Base-by-base conservation (phyloP, 1,140 invertebrate genomes). In the Drosophila kepulauana region DNA sequence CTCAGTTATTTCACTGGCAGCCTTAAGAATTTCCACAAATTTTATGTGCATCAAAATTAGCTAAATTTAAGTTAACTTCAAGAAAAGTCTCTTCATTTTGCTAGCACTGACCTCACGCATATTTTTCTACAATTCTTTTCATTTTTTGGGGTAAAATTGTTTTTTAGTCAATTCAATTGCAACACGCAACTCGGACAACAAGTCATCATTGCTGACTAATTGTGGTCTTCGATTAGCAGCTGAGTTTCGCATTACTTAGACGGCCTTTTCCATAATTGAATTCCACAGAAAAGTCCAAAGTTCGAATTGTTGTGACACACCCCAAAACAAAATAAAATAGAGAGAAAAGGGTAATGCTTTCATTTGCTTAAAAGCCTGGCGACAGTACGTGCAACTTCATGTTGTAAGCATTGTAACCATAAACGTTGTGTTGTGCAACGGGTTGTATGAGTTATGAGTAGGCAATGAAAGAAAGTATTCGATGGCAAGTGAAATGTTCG, bases 351-450 rank as follows among this genome's bases (percentile, higher is more conserved):
- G 33, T 52, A 56, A 5, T 10, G 58, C 58, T 49, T 78, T 85
- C 78, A 87, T 87, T 87, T 87, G 61, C 56, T 64, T 88, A 88
- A 87, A 80, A 87, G 77, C 79, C 72, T 54, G n/a, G 43, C 56
- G 67, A 65, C 68, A 38, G 33, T 15, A 56, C 33, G 33, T 56
- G 52, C 52, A 56, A 38, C 52, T 16, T 38, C 35, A 58, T 59
- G 65, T 59, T 62, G 45, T 43, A 57, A 54, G 57, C 66, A 25
- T 57, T 62, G 13, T 20, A 7, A 35, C 16, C 49, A 69, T 78
- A 67, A 77, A 64, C 51, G 45, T 7, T 35, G 68, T 56, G 45
- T 7, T 35, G 68, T 56, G 45, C 72, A 74, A 79, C 76, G 76
- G 45, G 63, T 71, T 72, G 84, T 75, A 81, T 88, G 81, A 78